Base-by-base conservation (phyloP, 2,113 vertebrate genomes). In the Vulpes vulpes region DNA sequence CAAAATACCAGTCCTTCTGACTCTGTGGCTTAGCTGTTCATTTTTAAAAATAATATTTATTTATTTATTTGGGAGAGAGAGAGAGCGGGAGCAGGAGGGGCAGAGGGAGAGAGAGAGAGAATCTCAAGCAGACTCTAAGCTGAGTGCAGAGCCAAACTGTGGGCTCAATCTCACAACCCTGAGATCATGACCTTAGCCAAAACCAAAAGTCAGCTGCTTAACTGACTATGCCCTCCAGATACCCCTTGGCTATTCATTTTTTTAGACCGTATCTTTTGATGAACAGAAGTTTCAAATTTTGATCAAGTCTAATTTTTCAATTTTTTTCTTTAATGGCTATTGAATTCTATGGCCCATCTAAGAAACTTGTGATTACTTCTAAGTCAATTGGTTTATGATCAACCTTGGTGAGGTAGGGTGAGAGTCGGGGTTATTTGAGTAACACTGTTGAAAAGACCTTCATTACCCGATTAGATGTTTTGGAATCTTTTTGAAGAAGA, bases 241-340 rank as follows among this genome's bases (percentile, higher is more conserved):
- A 4, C 43, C 74, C 23, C 14, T 8, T 35, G 67, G 32, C 67
- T 69, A n/a, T 69, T 35, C 32, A 35, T 35, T 30, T 27, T 62
- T 69, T 35, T 69, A 3, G 4, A 69, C 35, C 16, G 17, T 11
- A 35, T 69, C 67, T 89, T 88, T 74, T 71, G 65, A 86, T 90
- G 38, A 95, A 25, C 5, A 59, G 17, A 80, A 85, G 27, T 74
- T 92, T 76, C 22, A 95, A 80, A 74, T 86, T 90, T 95, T 76
- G 12, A 80, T 84, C 3, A 74, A n/a, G 12, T 12, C 43, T 60
- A 78, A 57, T 30, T 85, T 67, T 74, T 91, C 8, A 43, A 8
- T 80, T 80, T 89, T 89, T 84, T 69, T 81, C 20, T 60, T 84
- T 73, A 79, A 67, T 95, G 22, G 38, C 43, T 95, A 43, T 64